Percentiles rank a stretch among this genome's conserved stretches.
phyloP scores from a whole-genome alignment of 2,113 vertebrate species.

The Tauraco erythrolophus region DNA sequence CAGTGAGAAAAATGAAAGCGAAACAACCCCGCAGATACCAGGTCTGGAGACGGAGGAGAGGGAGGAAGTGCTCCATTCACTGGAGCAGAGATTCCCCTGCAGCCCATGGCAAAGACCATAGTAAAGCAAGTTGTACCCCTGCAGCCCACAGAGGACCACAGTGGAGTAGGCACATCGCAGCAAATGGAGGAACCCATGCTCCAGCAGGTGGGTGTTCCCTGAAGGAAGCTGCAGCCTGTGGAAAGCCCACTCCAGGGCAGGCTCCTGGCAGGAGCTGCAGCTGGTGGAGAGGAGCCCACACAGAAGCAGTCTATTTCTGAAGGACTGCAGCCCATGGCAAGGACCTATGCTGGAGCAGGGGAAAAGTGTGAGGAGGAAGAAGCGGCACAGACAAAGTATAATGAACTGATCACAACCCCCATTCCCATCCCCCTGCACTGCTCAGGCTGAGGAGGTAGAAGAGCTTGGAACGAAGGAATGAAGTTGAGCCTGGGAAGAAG shows the following conservation, averaged over 20 bases:
- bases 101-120: not conserved
- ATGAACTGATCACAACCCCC: not conserved
- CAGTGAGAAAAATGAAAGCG: not conserved
- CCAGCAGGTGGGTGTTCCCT: not conserved
- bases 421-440: rapidly evolving
- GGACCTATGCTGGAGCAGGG: not conserved
- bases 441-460: not conserved
- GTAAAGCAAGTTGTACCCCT: rapidly evolving
- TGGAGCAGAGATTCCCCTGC: not conserved
- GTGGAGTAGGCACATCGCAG: not conserved
- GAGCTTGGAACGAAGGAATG: not conserved
- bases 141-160: not conserved
- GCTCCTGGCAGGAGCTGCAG: too few species aligned
- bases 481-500: not conserved
- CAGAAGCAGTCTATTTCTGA: not conserved
- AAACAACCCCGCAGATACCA: not conserved
- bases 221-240: not conserved
- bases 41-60: not conserved
- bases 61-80: not conserved
- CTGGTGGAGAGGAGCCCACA: not conserved
- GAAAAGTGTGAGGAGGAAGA: not conserved
- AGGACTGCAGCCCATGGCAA: not conserved
- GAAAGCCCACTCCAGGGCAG: not conserved
- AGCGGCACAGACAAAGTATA: not conserved
- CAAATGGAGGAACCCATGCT: too few species aligned